Conservation (phyloP, 2,888 invertebrate species). For the Drosophila helvetica region DNA sequence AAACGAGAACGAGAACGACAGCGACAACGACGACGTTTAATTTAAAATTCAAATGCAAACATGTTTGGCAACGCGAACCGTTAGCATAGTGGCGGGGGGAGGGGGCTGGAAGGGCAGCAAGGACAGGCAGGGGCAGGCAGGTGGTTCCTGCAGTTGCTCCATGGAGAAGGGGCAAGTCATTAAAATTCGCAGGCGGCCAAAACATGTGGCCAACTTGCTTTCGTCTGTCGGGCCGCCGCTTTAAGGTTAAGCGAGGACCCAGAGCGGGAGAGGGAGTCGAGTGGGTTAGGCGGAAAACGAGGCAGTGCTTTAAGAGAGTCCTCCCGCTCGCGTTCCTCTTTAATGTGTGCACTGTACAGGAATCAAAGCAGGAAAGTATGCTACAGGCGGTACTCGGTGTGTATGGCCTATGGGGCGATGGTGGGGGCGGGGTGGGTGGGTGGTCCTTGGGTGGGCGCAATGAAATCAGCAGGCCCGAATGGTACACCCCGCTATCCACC, state of each 20-base stretch:
- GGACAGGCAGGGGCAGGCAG: constrained; percentile 2
- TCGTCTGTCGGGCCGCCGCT: constrained; percentile 34
- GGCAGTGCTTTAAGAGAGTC: constrained; percentile 1
- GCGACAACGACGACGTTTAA: constrained; percentile 58
- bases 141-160: constrained; percentile 34
- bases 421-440: constrained; percentile 1
- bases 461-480: constrained; percentile 12
- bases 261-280: neutral
- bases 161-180: constrained; percentile 53
- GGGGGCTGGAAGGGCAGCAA: neutral
- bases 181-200: constrained; percentile 68
- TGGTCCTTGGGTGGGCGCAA: neutral
- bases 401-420: constrained; percentile 4
- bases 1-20: constrained; percentile 22
- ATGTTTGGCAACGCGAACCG: constrained; percentile 48
- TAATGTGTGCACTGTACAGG: constrained; percentile 63
- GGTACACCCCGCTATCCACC: neutral
- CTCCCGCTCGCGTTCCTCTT: constrained; percentile 39
- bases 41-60: constrained; percentile 77
- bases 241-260: constrained; percentile 56
- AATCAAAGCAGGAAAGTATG: constrained; percentile 70
- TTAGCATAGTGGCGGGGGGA: constrained; percentile 2
- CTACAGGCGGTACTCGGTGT: constrained; percentile 46
- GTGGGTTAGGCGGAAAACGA: neutral
- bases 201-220: constrained; percentile 50